A percentile compares a stretch with the other conserved stretches of the same genome.
phyloP scores from a whole-genome alignment of 1,140 invertebrate genomes.

The Nephotettix cincticeps region DNA sequence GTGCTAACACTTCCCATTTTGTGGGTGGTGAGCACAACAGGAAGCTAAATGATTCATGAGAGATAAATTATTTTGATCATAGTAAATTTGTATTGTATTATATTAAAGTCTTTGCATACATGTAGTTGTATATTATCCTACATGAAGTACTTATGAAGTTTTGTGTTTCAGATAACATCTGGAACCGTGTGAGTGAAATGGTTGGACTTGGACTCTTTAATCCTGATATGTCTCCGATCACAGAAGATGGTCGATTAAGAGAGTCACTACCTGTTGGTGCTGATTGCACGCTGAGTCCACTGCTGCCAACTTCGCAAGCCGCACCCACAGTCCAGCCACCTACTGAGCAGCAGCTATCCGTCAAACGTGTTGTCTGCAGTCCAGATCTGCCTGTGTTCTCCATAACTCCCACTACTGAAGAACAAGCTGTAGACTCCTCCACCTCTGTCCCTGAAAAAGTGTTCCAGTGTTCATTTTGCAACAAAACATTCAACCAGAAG shows the following conservation, averaged over 20 bases:
- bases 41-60: too few relatives aligned
- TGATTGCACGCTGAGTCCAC: slow-evolving; percentile 42
- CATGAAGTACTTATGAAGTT: too few relatives aligned
- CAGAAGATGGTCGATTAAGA: slow-evolving; percentile 34
- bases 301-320: slow-evolving; percentile 26
- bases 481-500: slow-evolving; percentile 60
- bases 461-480: slow-evolving; percentile 57
- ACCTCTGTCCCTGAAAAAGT: slow-evolving; percentile 36
- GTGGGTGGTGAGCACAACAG: too few relatives aligned
- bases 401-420: slow-evolving; percentile 35
- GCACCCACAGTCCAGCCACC: slow-evolving; percentile 4
- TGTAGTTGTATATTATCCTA: too few relatives aligned
- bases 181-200: slow-evolving; percentile 47
- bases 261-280: slow-evolving; percentile 39
- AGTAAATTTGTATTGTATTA: too few relatives aligned
- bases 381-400: slow-evolving; percentile 43
- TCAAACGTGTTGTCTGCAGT: slow-evolving; percentile 44
- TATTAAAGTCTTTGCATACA: too few relatives aligned
- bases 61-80: too few relatives aligned
- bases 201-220: slow-evolving; percentile 44
- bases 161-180: slow-evolving; percentile 43
- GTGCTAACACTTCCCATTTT: too few relatives aligned
- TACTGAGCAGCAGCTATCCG: slow-evolving; percentile 29
- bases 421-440: slow-evolving; percentile 36
- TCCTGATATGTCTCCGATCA: slow-evolving; percentile 35